Evolutionary conservation across 2,797 vertebrate species (phyloP), one percentile per base, ranked within the genome.

Genomic region (Brachymystax lenok): DNA sequence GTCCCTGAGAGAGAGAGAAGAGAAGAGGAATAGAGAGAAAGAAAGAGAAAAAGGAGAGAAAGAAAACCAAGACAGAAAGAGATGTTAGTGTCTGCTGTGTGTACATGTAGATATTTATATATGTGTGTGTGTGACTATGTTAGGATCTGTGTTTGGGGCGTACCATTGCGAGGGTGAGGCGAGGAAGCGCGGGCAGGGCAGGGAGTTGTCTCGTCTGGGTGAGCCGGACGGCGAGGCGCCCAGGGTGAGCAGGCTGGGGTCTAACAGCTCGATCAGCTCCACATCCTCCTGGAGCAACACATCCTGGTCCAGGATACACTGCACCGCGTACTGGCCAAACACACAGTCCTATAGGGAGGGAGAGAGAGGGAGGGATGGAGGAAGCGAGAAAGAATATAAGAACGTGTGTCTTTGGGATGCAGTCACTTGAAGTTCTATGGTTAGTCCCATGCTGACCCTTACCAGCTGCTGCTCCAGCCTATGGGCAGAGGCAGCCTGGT

Each of bases 201-300:
- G 93, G 80, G 93, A 76, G 87, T 87, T 89, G 72, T 92, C 88
- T 91, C 94, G 93, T 88, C 92, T 92, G 85, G 94, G 93, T 69
- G 94, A 95, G 86, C 93, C 87, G n/a, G 95, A 95, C 82, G 94
- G 94, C 14, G 95, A 88, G 10, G 96, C 96, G 83, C 94, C 93
- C 71, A 95, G 93, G 89, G 96, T 96, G 89, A 99, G 97, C 91
- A 99, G 94, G 83, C 96, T 95, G 67, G 98, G 97, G 92, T 99
- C 98, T 82, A 99, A 88, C 80, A 99, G 94, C 93, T 99, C 97
- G 71, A 99, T 98, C 86, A 99, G 94, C 92, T 99, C 98, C 89
- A 99, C 96, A 84, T 99, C 98, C 94, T 99, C 98, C 92, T 99
- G 98, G 87, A 99, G 93, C 89, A 99, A 91, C 86, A 99, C 96